A percentile compares a stretch with the other conserved stretches of the same genome.
Evolutionary conservation across 1,140 invertebrate genomes (phyloP).

Genomic region (Spodoptera litura): DNA sequence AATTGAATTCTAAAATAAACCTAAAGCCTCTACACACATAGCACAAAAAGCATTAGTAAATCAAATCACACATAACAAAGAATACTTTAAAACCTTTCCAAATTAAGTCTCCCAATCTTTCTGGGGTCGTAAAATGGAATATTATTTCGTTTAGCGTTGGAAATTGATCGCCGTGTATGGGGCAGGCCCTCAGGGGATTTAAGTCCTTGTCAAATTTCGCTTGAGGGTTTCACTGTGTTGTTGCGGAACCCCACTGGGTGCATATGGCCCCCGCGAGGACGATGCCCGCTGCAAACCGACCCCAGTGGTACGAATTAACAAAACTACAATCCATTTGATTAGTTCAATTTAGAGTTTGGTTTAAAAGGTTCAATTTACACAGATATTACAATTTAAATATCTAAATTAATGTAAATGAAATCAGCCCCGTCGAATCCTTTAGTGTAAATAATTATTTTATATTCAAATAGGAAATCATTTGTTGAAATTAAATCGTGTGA

Average conservation of each 20-base stretch:
- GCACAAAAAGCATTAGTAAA: slow-evolving; percentile 29
- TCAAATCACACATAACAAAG: slow-evolving; percentile 37
- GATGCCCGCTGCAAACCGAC: not conserved
- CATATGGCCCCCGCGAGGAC: slow-evolving; percentile 46
- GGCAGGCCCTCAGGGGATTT: slow-evolving; percentile 56
- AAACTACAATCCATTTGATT: slow-evolving; percentile 27
- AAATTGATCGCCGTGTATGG: slow-evolving; percentile 68
- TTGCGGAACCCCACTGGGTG: slow-evolving; percentile 53
- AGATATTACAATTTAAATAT: not conserved
- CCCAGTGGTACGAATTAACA: slow-evolving; percentile 12
- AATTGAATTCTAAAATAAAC: slow-evolving; percentile 21
- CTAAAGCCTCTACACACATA: not conserved
- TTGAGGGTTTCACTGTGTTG: slow-evolving; percentile 53
- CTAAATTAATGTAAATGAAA: not conserved
- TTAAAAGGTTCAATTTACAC: no score
- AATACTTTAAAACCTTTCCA: slow-evolving; percentile 39
- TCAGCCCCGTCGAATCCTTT: no score
- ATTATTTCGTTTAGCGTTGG: slow-evolving; percentile 69
- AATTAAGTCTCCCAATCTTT: slow-evolving; percentile 47
- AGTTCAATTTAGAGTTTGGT: slow-evolving; percentile 11
- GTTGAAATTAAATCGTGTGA: slow-evolving; percentile 4
- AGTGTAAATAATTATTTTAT: no score
- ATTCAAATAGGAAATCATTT: not conserved
- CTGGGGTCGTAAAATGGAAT: slow-evolving; percentile 57
- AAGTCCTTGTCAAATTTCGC: slow-evolving; percentile 67